Conservation (phyloP, 2,888 invertebrate species). For the Fabriciana adippe region DNA sequence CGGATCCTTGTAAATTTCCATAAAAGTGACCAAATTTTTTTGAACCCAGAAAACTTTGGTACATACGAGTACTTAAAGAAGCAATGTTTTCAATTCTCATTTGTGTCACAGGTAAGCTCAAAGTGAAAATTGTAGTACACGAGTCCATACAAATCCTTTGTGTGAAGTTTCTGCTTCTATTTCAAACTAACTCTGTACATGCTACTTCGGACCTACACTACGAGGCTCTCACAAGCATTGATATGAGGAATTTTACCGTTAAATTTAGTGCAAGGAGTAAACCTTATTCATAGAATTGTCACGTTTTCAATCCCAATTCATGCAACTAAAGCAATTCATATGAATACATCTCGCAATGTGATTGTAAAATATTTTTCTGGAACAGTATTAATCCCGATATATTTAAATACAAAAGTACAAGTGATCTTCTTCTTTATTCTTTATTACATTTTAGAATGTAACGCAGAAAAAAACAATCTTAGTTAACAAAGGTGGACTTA, state of each 20-base stretch:
- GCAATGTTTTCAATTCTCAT: background rate
- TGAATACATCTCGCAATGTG: background rate
- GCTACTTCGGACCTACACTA: conserved; percentile 10
- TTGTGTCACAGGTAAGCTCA: background rate
- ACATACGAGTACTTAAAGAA: background rate
- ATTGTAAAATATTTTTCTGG: background rate
- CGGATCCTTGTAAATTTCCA: too few species aligned
- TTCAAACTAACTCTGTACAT: conserved; percentile 14
- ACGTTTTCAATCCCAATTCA: conserved; percentile 18
- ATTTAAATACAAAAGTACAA: too few species aligned
- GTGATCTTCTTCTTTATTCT: too few species aligned
- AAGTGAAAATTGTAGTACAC: background rate
- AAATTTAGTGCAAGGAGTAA: conserved; percentile 16
- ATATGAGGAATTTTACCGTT: conserved; percentile 12
- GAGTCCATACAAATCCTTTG: conserved; percentile 14
- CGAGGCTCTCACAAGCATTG: background rate
- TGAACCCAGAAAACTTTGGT: too few species aligned
- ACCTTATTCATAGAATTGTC: conserved; percentile 18
- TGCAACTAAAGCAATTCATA: conserved; percentile 2
- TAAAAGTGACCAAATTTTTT: background rate
- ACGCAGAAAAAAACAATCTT: too few species aligned
- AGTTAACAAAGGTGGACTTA: too few species aligned
- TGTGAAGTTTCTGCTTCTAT: conserved; percentile 14
- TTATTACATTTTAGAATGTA: too few species aligned
- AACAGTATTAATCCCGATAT: background rate